A percentile compares a stretch with the other conserved stretches of the same genome.
Evolutionary conservation across 2,113 vertebrate genomes (phyloP).

Genomic region (Paedocypris sp.): DNA sequence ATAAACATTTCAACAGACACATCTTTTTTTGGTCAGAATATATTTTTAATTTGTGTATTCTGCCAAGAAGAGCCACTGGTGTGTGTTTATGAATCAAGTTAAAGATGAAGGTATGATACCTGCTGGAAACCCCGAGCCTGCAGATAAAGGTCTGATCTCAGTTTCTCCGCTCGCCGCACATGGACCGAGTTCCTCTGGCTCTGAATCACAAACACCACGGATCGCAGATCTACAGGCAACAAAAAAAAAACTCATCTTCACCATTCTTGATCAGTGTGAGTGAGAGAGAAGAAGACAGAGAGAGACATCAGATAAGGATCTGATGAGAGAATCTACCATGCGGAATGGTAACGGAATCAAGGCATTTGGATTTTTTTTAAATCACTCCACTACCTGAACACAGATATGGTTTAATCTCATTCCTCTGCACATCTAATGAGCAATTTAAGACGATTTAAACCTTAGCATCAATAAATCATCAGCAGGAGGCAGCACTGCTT

Average conservation of each 20-base stretch:
- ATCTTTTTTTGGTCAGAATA: no score
- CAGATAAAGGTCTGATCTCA: slow-evolving; percentile 65
- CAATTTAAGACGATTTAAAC: slow-evolving; percentile 42
- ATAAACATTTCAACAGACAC: no score
- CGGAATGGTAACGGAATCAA: no score
- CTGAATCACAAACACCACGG: slow-evolving; percentile 88
- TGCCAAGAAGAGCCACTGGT: no score
- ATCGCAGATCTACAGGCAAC: slow-evolving; percentile 66
- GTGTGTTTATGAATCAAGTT: no score
- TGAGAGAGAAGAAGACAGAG: background rate
- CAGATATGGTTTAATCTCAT: slow-evolving; percentile 42
- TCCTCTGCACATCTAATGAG: slow-evolving; percentile 47
- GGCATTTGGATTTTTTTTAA: no score
- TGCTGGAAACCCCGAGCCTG: slow-evolving; percentile 65
- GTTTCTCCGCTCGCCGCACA: slow-evolving; percentile 69
- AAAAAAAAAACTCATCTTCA: slow-evolving; percentile 28
- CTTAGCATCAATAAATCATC: slow-evolving; percentile 53
- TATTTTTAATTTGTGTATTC: no score
- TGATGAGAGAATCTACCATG: slow-evolving; percentile 25
- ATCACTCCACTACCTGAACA: slow-evolving; percentile 29
- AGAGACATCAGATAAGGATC: background rate
- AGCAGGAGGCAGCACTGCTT: slow-evolving; percentile 35
- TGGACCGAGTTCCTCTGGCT: slow-evolving; percentile 92
- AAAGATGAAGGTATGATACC: slow-evolving; percentile 51
- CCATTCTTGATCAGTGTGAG: no score